phyloP scores from a whole-genome alignment of 2,797 vertebrate genomes.

The Eulemur albifrons region DNA sequence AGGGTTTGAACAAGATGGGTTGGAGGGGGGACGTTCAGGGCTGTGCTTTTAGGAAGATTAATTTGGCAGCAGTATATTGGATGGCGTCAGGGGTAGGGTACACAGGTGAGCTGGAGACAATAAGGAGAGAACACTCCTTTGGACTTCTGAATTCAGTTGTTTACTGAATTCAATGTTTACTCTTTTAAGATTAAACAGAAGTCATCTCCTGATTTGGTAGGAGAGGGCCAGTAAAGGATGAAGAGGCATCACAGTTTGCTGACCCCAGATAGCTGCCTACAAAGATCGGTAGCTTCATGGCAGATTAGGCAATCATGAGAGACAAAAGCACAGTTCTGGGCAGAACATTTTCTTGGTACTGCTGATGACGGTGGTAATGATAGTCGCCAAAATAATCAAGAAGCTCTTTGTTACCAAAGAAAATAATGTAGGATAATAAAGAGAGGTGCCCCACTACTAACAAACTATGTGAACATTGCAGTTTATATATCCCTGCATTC shows the following conservation, averaged over 20 bases:
- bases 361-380: background rate
- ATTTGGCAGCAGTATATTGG: background rate
- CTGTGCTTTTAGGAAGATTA: slow-evolving; percentile 42
- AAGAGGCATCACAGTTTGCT: background rate
- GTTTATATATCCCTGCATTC: background rate
- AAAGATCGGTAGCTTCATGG: background rate
- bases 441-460: background rate
- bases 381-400: background rate
- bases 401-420: background rate
- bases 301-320: background rate
- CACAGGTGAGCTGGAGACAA: background rate
- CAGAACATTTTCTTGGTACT: background rate
- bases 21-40: background rate
- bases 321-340: background rate
- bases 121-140: background rate
- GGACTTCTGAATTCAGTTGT: slow-evolving; percentile 70
- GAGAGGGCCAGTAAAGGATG: background rate
- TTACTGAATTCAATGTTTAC: too few species aligned
- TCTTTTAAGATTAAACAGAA: slow-evolving; percentile 74
- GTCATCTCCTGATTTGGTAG: background rate
- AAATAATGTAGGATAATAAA: background rate
- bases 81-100: background rate
- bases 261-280: background rate
- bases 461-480: background rate
- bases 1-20: background rate